phyloP scores from a whole-genome alignment of 2,113 vertebrate species.

The Motacilla tschutschensis region DNA sequence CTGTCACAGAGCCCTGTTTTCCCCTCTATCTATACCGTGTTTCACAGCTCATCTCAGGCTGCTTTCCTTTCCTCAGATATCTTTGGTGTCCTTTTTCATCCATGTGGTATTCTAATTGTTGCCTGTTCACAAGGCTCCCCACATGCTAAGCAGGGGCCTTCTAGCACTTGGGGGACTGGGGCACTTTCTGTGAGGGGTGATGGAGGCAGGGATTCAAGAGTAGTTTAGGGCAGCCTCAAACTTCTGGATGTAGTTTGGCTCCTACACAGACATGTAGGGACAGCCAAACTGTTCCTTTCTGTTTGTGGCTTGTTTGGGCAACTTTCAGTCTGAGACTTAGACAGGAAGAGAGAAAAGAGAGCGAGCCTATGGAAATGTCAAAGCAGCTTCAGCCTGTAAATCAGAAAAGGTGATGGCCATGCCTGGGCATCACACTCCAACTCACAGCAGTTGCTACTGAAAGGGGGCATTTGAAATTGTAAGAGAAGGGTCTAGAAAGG shows the following conservation, averaged over 20 bases:
- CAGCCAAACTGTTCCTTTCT: not conserved
- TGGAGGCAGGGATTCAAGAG: not conserved
- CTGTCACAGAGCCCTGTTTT: not conserved
- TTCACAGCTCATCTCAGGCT: not conserved
- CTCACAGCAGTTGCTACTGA: not conserved
- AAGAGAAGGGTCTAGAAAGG: not conserved
- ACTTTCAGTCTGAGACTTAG: not conserved
- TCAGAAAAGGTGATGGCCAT: not conserved
- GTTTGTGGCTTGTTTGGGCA: not conserved
- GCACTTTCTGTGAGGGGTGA: not conserved
- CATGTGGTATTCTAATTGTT: not conserved
- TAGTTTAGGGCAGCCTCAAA: not conserved
- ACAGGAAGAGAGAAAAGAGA: not conserved
- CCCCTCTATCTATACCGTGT: not conserved
- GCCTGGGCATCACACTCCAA: not conserved
- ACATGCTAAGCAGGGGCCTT: accelerated
- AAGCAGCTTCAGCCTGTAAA: not conserved
- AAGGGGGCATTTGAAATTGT: not conserved
- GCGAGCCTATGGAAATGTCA: not conserved
- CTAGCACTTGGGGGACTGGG: accelerated
- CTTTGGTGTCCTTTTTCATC: not conserved
- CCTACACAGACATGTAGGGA: not conserved
- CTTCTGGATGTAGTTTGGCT: not conserved
- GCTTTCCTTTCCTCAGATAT: not conserved
- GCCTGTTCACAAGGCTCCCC: accelerated